Conservation (phyloP, 2,888 invertebrate species). For the Andrena haemorrhoa region DNA sequence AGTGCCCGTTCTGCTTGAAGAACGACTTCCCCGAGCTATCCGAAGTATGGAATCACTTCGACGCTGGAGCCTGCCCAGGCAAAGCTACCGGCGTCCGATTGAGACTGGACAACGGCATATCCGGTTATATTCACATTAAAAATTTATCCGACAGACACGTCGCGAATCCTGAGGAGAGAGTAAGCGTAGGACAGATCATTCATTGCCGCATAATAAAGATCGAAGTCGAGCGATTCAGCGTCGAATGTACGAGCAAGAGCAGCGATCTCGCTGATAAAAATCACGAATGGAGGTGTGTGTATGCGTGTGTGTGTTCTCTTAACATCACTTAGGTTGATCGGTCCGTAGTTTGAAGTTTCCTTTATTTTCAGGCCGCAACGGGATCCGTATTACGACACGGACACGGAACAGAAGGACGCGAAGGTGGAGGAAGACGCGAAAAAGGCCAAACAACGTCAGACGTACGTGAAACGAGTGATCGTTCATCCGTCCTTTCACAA, state of each 20-base stretch:
- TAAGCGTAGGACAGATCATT: slow-evolving; percentile 93
- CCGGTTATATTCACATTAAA: slow-evolving; percentile 97
- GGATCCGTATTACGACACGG: slow-evolving; percentile 96
- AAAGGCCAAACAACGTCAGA: slow-evolving; percentile 92
- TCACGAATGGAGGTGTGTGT: slow-evolving; percentile 90
- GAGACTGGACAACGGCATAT: slow-evolving; percentile 95
- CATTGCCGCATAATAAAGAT: slow-evolving; percentile 97
- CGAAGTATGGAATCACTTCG: slow-evolving; percentile 99
- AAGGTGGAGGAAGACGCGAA: slow-evolving; percentile 93
- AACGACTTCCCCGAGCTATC: slow-evolving; percentile 98
- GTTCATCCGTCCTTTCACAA: slow-evolving; percentile 99
- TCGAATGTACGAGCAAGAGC: slow-evolving; percentile 96
- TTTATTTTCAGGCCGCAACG: slow-evolving; percentile 88
- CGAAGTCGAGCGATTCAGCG: slow-evolving; percentile 96
- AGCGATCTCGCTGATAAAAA: slow-evolving; percentile 97
- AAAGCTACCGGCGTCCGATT: slow-evolving; percentile 97
- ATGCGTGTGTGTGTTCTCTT: not conserved
- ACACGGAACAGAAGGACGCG: slow-evolving; percentile 92
- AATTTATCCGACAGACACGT: slow-evolving; percentile 97
- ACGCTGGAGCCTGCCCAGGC: slow-evolving; percentile 97
- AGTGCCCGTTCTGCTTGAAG: slow-evolving; percentile 98
- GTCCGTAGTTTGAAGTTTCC: not conserved
- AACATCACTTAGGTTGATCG: not conserved
- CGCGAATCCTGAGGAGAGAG: slow-evolving; percentile 96
- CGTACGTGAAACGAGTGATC: slow-evolving; percentile 97